Conservation (phyloP, 1,140 invertebrate species). For the Manduca sexta region DNA sequence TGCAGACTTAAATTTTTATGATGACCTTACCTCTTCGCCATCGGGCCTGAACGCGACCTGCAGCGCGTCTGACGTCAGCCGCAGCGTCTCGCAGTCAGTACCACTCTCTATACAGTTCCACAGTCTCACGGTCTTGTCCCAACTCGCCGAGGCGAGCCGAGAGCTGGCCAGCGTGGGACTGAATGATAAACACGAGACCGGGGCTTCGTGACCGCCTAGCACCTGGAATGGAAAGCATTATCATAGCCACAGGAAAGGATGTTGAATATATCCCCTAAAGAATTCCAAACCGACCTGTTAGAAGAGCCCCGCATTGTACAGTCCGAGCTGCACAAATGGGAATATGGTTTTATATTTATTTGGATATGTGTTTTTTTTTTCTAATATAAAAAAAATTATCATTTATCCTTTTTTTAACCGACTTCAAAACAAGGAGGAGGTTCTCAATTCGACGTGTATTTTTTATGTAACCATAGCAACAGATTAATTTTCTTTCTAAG, state of each 20-base stretch:
- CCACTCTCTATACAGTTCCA: constrained; percentile 91
- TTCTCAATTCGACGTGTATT: no score
- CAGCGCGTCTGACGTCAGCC: constrained; percentile 86
- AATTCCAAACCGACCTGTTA: no score
- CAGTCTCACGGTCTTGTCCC: constrained; percentile 94
- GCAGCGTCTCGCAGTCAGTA: constrained; percentile 87
- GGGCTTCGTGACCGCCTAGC: constrained; percentile 93
- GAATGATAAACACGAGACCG: constrained; percentile 89
- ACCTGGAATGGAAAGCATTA: constrained; percentile 70
- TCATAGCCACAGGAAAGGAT: not conserved
- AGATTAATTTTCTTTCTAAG: no score
- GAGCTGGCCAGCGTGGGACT: constrained; percentile 82
- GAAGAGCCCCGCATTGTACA: no score
- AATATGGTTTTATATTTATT: no score
- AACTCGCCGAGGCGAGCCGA: constrained; percentile 89
- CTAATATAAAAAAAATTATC: no score
- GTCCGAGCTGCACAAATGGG: no score
- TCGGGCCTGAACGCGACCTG: constrained; percentile 90
- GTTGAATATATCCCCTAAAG: no score
- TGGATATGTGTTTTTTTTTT: no score
- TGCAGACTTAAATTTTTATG: not conserved
- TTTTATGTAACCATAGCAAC: no score
- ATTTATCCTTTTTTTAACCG: no score
- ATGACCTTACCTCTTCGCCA: constrained; percentile 83
- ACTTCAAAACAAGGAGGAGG: no score